Evolutionary conservation across 2,888 invertebrate genomes (phyloP).

Genomic region (Temnothorax unifasciatus): DNA sequence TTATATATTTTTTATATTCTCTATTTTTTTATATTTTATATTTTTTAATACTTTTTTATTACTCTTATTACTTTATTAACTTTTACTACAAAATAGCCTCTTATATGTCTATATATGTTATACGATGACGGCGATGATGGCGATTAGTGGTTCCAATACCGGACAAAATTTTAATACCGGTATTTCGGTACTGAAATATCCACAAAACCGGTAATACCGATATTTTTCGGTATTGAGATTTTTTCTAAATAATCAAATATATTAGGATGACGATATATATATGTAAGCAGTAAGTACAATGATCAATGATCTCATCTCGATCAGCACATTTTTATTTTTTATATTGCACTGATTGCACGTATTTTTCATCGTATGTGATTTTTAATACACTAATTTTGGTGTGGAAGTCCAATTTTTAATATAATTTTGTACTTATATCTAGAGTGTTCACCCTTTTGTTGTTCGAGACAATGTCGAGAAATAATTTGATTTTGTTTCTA

Average conservation of each 20-base stretch:
- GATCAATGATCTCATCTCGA: neutral
- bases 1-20: no score
- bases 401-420: neutral
- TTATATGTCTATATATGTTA: no score
- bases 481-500: neutral
- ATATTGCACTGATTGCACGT: no score
- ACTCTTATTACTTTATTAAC: no score
- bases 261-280: conserved; percentile 79
- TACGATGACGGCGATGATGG: no score
- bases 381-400: conserved; percentile 7
- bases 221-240: conserved; percentile 7
- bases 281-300: conserved; percentile 79
- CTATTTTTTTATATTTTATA: no score
- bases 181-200: conserved; percentile 1
- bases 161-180: neutral
- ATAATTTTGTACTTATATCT: neutral
- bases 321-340: neutral
- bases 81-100: no score
- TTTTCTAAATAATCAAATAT: neutral
- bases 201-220: neutral
- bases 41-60: no score
- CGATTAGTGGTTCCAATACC: no score
- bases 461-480: neutral
- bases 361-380: conserved; percentile 20
- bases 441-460: neutral